These are phyloP conservation scores for Thamnophis sirtalis DNA, from an alignment of 2,113 vertebrate genomes.

Conservation along the genomic window DNA sequence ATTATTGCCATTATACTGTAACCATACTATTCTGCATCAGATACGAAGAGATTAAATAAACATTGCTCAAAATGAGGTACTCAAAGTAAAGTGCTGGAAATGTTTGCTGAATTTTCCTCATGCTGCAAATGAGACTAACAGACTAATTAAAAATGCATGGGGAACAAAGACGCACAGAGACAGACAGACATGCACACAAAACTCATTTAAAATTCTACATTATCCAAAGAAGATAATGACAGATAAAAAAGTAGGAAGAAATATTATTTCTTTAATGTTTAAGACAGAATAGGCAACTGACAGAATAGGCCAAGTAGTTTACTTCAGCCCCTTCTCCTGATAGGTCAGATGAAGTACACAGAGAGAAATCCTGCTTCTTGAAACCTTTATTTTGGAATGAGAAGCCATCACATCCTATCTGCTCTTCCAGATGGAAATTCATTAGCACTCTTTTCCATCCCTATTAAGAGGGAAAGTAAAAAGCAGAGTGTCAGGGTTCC, in stretches of 20 bases:
- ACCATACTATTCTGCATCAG: not conserved
- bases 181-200: not conserved
- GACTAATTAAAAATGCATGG: slow-evolving; percentile 18
- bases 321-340: not conserved
- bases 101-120: slow-evolving; percentile 5
- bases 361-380: not conserved
- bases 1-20: not conserved
- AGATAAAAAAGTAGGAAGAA: not conserved
- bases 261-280: not conserved
- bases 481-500: not conserved
- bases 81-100: not conserved
- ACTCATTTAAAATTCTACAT: not conserved
- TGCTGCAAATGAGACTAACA: not conserved
- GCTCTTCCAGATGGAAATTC: not conserved
- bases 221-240: not conserved
- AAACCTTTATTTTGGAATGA: not conserved
- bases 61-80: not conserved
- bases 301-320: not conserved
- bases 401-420: not conserved
- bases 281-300: not conserved
- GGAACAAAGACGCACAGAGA: not conserved
- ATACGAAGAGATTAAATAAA: not conserved
- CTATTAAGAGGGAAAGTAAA: not conserved
- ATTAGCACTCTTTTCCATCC: not conserved
- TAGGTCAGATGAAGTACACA: not conserved